Evolutionary conservation across 1,140 invertebrate genomes (phyloP).

Genomic region (Atta texana): DNA sequence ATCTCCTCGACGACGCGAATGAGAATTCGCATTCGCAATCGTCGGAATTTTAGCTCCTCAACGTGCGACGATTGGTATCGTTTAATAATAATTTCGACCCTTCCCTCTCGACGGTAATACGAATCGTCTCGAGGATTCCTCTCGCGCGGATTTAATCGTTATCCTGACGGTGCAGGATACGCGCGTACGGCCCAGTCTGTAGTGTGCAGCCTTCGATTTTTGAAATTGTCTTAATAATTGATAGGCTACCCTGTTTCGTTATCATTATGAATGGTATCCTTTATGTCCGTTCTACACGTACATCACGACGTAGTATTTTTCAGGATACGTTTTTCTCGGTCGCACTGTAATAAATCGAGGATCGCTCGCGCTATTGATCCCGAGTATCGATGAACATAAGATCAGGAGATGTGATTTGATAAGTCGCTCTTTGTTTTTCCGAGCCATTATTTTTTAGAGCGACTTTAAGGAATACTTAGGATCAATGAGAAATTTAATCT

Average conservation of each 20-base stretch:
- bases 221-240: conserved; percentile 83
- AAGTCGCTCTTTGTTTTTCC: not conserved
- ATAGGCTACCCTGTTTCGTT: conserved; percentile 86
- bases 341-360: conserved; percentile 46
- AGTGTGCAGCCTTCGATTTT: conserved; percentile 71
- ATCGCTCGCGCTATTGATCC: conserved; percentile 38
- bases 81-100: conserved; percentile 40
- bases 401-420: not conserved
- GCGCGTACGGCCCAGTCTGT: conserved; percentile 65
- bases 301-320: conserved; percentile 49
- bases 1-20: conserved; percentile 71
- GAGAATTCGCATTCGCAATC: conserved; percentile 62
- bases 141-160: conserved; percentile 60
- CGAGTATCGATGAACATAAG: conserved; percentile 1
- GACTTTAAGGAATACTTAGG: not conserved
- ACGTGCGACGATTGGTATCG: conserved; percentile 60
- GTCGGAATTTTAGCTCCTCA: conserved; percentile 38
- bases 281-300: conserved; percentile 72
- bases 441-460: not conserved
- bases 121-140: conserved; percentile 47
- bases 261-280: conserved; percentile 79
- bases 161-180: conserved; percentile 62
- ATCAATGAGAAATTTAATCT: not conserved
- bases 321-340: conserved; percentile 29
- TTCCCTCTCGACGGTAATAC: conserved; percentile 15